Base-by-base conservation (phyloP, 2,797 vertebrate species). In the Acrossocheilus fasciatus region DNA sequence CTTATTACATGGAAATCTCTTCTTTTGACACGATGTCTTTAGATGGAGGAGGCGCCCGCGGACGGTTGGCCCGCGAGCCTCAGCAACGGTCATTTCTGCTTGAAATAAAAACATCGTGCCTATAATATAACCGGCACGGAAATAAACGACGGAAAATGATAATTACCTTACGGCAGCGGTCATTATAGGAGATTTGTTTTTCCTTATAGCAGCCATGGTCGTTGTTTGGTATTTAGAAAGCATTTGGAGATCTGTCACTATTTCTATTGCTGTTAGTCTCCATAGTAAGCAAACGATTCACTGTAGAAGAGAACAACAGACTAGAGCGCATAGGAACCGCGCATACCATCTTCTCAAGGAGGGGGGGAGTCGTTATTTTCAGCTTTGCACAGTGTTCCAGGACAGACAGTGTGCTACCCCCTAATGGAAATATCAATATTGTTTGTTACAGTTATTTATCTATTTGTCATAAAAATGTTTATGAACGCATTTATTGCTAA, bases 81-180 rank as follows among this genome's bases (percentile, higher is more conserved):
- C 66, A 30, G 12, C 66, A 88, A 72, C 83, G 76, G 64, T 85
- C 85, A 26, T 39, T 64, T 80, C 23, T 45, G 12, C 30, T 72
- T 34, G 18, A 85, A 84, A 83, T 57, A 82, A 79, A 62, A 84
- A 80, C 70, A 39, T 70, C 47, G 36, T 69, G 23, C 73, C 68
- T 17, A 75, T 62, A 45, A 59, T 26, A 1, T 59, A 69, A 79
- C 36, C 14, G 84, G 70, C 79, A 83, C 26, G 18, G 23, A 87
- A 12, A 23, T 68, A 26, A 66, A 74, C 47, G 57, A 59, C 83
- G 10, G 87, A 52, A 80, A 82, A 66, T 23, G 10, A 45, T 45
- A 66, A 72, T 92, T 95, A 96, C 96, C 96, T 95, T 91, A 96
- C 94, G 12, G 93, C 93, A 17, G 95, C 91, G 84, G 92, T 95